Evolutionary conservation across 2,797 vertebrate species (phyloP).

Genomic region (Phrynocephalus vlangalii): DNA sequence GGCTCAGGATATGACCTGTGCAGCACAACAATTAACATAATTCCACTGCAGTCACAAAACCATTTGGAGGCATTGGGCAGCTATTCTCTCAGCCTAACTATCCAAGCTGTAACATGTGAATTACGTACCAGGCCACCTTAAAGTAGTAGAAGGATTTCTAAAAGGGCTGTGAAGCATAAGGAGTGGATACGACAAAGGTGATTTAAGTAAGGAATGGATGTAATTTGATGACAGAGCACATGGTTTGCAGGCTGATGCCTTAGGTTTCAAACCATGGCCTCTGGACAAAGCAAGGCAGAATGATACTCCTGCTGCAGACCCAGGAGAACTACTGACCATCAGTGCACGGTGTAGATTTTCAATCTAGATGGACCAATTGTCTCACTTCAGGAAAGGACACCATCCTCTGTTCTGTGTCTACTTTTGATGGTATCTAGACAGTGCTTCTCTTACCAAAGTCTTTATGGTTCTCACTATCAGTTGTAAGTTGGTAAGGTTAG

Average conservation of each 20-base stretch:
- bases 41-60: not conserved
- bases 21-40: too few species aligned
- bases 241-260: too few species aligned
- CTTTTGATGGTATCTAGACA: not conserved
- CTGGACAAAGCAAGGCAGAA: not conserved
- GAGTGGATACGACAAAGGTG: not conserved
- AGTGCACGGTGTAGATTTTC: not conserved
- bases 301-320: too few species aligned
- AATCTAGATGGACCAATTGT: not conserved
- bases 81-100: not conserved
- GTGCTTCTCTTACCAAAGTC: too few species aligned
- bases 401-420: not conserved
- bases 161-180: not conserved
- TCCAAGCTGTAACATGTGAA: not conserved
- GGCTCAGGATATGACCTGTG: not conserved
- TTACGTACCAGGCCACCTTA: not conserved
- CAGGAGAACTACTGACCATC: not conserved
- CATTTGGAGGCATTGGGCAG: not conserved
- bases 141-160: not conserved
- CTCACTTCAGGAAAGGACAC: not conserved
- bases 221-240: too few species aligned
- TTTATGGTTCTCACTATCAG: not conserved
- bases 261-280: not conserved
- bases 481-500: not conserved
- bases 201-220: not conserved